phyloP scores from a whole-genome alignment of 2,888 invertebrate genomes.

The Callyntrura sp. region DNA sequence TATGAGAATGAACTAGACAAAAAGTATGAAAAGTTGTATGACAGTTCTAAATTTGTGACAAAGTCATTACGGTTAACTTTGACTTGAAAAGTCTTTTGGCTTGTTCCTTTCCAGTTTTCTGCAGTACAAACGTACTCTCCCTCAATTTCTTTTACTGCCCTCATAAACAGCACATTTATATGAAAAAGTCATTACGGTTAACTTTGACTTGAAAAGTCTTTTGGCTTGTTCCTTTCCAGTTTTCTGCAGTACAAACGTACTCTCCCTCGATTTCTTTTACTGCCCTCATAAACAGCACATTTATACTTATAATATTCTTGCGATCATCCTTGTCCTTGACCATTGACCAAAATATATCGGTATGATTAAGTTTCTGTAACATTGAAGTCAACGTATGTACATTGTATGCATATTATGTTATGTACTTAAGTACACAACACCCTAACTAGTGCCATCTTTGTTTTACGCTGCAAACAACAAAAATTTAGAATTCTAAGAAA shows the following conservation, averaged over 20 bases:
- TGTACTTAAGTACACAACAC: too few species aligned
- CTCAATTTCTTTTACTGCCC: slow-evolving; percentile 57
- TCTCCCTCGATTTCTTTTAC: slow-evolving; percentile 58
- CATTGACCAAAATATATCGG: slow-evolving; percentile 50
- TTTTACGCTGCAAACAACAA: too few species aligned
- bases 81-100: slow-evolving; percentile 10
- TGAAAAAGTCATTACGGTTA: slow-evolving; percentile 63
- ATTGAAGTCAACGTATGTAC: background rate
- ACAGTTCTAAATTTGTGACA: too few species aligned
- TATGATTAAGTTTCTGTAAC: slow-evolving; percentile 47
- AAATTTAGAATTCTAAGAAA: background rate
- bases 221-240: background rate
- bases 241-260: slow-evolving; percentile 31
- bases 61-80: slow-evolving; percentile 64
- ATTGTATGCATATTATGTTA: too few species aligned
- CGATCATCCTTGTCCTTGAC: background rate
- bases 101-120: background rate
- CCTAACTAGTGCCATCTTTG: too few species aligned
- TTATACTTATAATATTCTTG: background rate
- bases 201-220: slow-evolving; percentile 47
- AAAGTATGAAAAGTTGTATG: too few species aligned
- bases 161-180: slow-evolving; percentile 54
- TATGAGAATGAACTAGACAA: too few species aligned
- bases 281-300: slow-evolving; percentile 61
- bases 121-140: slow-evolving; percentile 52